phyloP scores from a whole-genome alignment of 1,140 invertebrate genomes.

The Tetragnatha versicolor region DNA sequence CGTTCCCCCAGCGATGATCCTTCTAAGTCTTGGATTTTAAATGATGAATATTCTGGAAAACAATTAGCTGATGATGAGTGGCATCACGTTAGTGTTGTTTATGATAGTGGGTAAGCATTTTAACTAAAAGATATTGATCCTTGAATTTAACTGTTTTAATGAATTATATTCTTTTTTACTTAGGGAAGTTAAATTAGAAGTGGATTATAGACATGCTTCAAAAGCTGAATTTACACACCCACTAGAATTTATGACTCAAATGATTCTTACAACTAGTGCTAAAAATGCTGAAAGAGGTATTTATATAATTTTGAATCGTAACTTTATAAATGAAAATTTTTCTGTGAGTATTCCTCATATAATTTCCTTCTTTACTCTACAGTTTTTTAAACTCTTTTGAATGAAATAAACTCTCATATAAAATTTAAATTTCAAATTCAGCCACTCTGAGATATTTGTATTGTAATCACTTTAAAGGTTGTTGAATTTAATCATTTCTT shows the following conservation, averaged over 20 bases:
- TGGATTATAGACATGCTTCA: conserved; percentile 38
- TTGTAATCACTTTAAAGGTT: too few relatives aligned
- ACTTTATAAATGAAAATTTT: too few relatives aligned
- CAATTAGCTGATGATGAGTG: conserved; percentile 48
- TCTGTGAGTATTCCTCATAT: too few relatives aligned
- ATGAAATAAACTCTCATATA: too few relatives aligned
- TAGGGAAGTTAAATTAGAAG: conserved; percentile 45
- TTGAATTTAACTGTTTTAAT: not conserved
- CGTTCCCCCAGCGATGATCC: conserved; percentile 40
- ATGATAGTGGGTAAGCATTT: conserved; percentile 47
- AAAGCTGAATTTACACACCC: conserved; percentile 24
- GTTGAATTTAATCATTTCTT: too few relatives aligned
- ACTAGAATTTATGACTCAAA: conserved; percentile 46
- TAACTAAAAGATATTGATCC: not conserved
- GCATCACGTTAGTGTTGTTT: conserved; percentile 51
- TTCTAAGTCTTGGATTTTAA: conserved; percentile 26
- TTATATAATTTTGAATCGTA: too few relatives aligned
- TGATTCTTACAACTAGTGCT: conserved; percentile 44
- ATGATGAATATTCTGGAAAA: conserved; percentile 46
- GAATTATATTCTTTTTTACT: conserved; percentile 5
- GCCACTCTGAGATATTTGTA: too few relatives aligned
- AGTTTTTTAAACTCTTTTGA: too few relatives aligned
- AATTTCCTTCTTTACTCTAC: too few relatives aligned
- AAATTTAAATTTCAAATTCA: too few relatives aligned
- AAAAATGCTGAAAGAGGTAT: conserved; percentile 48